Evolutionary conservation across 2,113 vertebrate species (phyloP), one percentile per base, ranked within the genome.

Genomic region (Pelecanoides urinatrix): DNA sequence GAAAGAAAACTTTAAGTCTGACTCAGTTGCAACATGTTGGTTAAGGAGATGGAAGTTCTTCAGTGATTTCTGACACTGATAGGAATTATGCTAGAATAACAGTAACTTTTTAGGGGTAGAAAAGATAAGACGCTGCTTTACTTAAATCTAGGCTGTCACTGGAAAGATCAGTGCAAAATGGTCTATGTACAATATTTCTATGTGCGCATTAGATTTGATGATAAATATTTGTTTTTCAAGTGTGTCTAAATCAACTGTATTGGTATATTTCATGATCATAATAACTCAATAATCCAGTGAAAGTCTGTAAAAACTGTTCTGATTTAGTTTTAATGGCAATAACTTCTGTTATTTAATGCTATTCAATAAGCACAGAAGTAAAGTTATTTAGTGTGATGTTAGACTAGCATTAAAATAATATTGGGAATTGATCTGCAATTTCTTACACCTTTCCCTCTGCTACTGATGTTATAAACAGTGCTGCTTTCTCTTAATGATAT

Each of bases 401-500:
- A 70, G 77, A 78, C 62, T 76, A 92, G 8, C 65, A 50, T 49
- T 67, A 93, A 66, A 87, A 13, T 23, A 65, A 65, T 40, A 89
- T 7, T 44, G 56, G 62, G 70, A 96, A 95, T 27, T 53, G 49
- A 76, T 80, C 30, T 72, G 18, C n/a, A 90, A 75, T 91, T 94
- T 94, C 52, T 88, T 87, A 82, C 9, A 32, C 27, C 49, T 15
- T 58, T 96, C 79, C 61, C 88, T 73, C 36, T 78, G 86, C 42
- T 74, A 72, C 40, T 89, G 87, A 81, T 52, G 91, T 93, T 92
- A 85, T 45, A 90, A 94, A 89, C 20, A 56, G 36, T 38, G 49
- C 25, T 88, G 45, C 34, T 62, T 76, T 78, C 58, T 92, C 94
- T 93, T 89, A 95, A 83, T 80, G 80, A 92, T 36, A 80, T 86